phyloP scores from a whole-genome alignment of 2,888 invertebrate species.

The Tinea semifulvella region DNA sequence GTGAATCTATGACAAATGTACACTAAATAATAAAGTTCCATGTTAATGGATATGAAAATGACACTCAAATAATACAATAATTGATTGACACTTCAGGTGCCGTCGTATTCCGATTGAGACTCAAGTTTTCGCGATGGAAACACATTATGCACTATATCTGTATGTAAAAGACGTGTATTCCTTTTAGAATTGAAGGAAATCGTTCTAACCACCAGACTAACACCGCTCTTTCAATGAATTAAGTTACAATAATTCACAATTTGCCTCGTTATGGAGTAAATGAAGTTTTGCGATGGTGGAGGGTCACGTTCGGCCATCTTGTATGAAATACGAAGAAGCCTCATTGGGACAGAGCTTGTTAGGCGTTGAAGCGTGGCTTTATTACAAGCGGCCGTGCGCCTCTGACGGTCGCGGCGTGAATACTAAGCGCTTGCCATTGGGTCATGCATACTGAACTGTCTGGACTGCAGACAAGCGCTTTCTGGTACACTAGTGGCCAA shows the following conservation, averaged over 20 bases:
- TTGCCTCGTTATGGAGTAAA: slow-evolving; percentile 39
- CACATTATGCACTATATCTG: too few species aligned
- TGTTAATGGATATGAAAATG: too few species aligned
- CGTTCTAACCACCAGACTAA: slow-evolving; percentile 18
- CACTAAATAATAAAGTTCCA: too few species aligned
- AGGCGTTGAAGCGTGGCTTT: slow-evolving; percentile 64
- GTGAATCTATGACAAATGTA: too few species aligned
- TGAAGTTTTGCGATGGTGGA: slow-evolving; percentile 25
- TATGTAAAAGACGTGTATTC: not conserved
- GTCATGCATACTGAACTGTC: slow-evolving; percentile 46
- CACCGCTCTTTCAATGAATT: too few species aligned
- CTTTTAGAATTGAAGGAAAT: not conserved
- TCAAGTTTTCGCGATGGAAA: too few species aligned
- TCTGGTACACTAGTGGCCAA: slow-evolving; percentile 5
- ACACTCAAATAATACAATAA: too few species aligned
- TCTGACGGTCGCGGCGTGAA: slow-evolving; percentile 52
- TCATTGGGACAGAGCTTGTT: slow-evolving; percentile 60
- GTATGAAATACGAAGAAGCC: slow-evolving; percentile 62
- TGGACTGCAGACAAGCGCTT: not conserved
- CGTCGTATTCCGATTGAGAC: too few species aligned
- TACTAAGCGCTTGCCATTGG: slow-evolving; percentile 54
- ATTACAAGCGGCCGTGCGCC: slow-evolving; percentile 53
- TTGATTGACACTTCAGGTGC: too few species aligned
- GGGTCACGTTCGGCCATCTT: slow-evolving; percentile 59
- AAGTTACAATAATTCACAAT: slow-evolving; percentile 49